A percentile compares a stretch with the other conserved stretches of the same genome.
These are phyloP conservation scores for Vulpes lagopus DNA, from an alignment of 2,113 vertebrate genomes.

Conservation along the genomic window DNA sequence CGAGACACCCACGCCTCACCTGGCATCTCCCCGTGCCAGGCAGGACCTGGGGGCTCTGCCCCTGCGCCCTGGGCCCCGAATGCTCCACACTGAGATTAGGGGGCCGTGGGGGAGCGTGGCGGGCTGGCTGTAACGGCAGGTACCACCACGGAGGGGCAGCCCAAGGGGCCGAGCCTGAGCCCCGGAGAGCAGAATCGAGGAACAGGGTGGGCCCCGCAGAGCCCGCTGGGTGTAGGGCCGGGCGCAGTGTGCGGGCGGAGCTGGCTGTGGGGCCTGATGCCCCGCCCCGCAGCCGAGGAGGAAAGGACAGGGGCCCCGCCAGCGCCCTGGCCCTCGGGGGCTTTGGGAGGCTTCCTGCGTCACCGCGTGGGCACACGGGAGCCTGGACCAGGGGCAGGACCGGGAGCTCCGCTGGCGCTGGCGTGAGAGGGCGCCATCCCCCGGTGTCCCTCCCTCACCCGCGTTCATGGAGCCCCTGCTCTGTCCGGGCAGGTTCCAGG, in stretches of 20 bases:
- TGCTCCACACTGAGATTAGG: not conserved
- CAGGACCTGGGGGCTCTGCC: not conserved
- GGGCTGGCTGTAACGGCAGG: not conserved
- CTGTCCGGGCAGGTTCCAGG: not conserved
- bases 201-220: not conserved
- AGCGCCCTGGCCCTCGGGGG: fast-evolving
- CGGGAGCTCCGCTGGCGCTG: fast-evolving
- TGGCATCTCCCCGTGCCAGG: not conserved
- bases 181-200: not conserved
- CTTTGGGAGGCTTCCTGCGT: not conserved
- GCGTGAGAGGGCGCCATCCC: not conserved
- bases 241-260: fast-evolving
- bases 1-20: not conserved
- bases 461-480: not conserved
- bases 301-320: not conserved
- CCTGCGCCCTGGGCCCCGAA: not conserved
- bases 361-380: not conserved
- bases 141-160: not conserved
- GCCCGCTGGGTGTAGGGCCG: fast-evolving
- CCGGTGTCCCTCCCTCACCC: not conserved
- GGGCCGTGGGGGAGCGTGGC: no score
- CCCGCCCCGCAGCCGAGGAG: no score
- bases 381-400: not conserved
- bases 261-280: no score
- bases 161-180: no score